Evolutionary conservation across 2,113 vertebrate species (phyloP), one percentile per base, ranked within the genome.

Genomic region (Bombycilla garrulus): DNA sequence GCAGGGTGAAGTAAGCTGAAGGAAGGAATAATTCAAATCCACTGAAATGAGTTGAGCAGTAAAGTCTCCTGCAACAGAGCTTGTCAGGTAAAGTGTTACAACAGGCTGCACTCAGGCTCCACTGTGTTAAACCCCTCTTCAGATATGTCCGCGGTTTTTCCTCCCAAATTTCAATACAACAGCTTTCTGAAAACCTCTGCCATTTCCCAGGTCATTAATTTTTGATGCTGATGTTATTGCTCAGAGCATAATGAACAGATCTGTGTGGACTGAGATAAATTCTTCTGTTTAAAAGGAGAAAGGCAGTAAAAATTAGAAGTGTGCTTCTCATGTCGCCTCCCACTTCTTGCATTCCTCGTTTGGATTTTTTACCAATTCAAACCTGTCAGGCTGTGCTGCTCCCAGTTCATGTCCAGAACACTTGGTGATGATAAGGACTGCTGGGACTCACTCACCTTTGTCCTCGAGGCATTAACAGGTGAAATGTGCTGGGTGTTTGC

Each of bases 281-380:
- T 38, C 8, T 44, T 33, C 14, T 38, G 0, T 65, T 81, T 65
- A 8, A 24, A 25, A 70, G 20, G 22, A 11, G 2, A 23, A 26
- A n/a, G 23, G 2, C 36, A 19, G 15, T 56, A 31, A 60, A 38
- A 56, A 33, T 16, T 3, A 44, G 12, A 25, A 33, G 36, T 1
- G 1, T 28, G 6, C 5, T 33, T 40, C 7, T n/a, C 13, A 2
- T 2, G 1, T 21, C 7, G 22, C 11, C 16, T 74, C 15, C n/a
- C 13, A 7, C 8, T 70, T 38, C 12, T 36, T 26, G 5, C 17
- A 12, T 33, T 66, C 8, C 33, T 35, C 70, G 35, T 15, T 42
- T 61, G 66, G 26, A 5, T 10, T 19, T 44, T 83, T 50, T 62
- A 12, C 66, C 71, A 48, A 5, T 47, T 65, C 26, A 19, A 38